Base-by-base conservation (phyloP, 2,888 invertebrate species). In the Drosophila mercatorum region DNA sequence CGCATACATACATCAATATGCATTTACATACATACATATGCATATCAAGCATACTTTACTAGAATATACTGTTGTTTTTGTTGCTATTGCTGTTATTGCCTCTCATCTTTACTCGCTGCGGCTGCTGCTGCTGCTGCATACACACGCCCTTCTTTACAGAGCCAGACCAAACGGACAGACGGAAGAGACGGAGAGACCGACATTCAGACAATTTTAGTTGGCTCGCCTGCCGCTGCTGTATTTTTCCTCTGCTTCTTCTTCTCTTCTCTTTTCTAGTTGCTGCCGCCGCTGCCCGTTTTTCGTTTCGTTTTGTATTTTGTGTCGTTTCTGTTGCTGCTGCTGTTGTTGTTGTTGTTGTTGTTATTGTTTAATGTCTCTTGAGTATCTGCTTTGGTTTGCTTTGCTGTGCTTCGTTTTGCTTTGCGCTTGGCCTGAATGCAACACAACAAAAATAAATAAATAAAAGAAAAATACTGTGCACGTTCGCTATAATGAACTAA, bases 401-500 rank as follows among this genome's bases (percentile, higher is more conserved):
- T 82, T 60, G 52, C 46, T 72, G 69, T 77, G 75, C 70, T 72
- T 68, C 68, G 67, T 70, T 74, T 68, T 82, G 72, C 64, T 68
- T 74, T 74, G 74, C 80, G 80, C 76, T 91, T 91, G 90, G 91
- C 92, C 91, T 91, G 90, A 91, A 91, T 91, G 91, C 83, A 84
- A 75, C 64, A 49, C 34, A 34, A 34, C 34, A 34, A 6, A 41
- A 65, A 26, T 46, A 41, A 55, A 38, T 22, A 68, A 38, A 46
- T 43, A 44, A 52, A 61, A 47, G 22, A 56, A 36, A 26, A 36
- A 26, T 55, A 56, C 73, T 38, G 28, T 62, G 65, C 61, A 63
- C 58, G 52, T 68, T 78, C 73, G 53, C 55, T 75, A 68, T 63
- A 78, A 73, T 61, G 58, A 58, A 68, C 68, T 71, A 77, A 74